These are phyloP conservation scores for Cydia pomonella DNA, from an alignment of 1,140 invertebrate species.

Conservation along the genomic window DNA sequence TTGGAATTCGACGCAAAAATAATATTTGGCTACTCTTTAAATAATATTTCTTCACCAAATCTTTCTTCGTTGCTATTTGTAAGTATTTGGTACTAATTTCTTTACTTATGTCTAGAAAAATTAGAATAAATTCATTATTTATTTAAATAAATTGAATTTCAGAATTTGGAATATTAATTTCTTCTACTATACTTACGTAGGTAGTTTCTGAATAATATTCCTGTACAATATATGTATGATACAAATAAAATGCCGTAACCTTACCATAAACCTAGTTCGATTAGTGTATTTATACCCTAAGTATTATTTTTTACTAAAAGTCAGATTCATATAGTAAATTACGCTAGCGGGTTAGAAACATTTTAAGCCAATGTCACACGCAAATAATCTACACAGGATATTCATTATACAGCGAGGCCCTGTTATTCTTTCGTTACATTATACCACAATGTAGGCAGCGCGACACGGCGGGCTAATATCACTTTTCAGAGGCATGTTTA, in stretches of 20 bases:
- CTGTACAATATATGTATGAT: too few relatives aligned
- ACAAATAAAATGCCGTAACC: too few relatives aligned
- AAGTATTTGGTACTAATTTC: neutral
- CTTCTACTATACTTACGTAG: too few relatives aligned
- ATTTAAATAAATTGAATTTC: neutral
- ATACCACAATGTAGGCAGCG: neutral
- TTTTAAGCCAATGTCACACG: too few relatives aligned
- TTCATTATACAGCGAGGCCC: neutral
- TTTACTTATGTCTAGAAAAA: neutral
- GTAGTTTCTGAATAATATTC: too few relatives aligned
- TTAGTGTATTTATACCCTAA: too few relatives aligned
- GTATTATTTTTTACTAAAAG: too few relatives aligned
- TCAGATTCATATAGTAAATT: too few relatives aligned
- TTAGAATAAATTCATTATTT: neutral
- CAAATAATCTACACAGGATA: neutral
- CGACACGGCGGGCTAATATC: conserved; percentile 42
- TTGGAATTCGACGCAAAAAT: conserved; percentile 18
- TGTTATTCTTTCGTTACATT: neutral
- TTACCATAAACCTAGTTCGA: too few relatives aligned
- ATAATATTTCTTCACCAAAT: neutral
- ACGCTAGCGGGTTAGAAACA: too few relatives aligned
- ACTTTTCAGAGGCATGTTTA: conserved; percentile 50
- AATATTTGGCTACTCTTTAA: conserved; percentile 19
- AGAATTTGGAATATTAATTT: too few relatives aligned
- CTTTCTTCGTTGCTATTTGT: neutral